phyloP scores from a whole-genome alignment of 2,888 invertebrate species.

The Thecocarcelia acutangulata region DNA sequence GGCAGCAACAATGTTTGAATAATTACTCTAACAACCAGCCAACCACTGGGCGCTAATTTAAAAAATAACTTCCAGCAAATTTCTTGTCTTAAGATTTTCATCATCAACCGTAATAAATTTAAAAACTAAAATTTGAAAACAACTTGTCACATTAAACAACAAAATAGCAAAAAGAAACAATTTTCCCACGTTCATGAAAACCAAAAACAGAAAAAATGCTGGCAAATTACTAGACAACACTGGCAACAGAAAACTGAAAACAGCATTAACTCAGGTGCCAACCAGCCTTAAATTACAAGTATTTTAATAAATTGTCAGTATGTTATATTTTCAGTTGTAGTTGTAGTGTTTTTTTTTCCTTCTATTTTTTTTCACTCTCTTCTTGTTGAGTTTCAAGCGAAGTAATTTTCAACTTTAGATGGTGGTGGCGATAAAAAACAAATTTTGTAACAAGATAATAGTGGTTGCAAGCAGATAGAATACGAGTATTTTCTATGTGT shows the following conservation, averaged over 20 bases:
- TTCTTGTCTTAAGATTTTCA: conserved; percentile 12
- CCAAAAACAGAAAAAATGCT: conserved; percentile 52
- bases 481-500: background rate
- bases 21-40: conserved; percentile 7
- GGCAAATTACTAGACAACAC: conserved; percentile 66
- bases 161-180: conserved; percentile 35
- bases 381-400: conserved; percentile 28
- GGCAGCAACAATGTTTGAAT: conserved; percentile 1
- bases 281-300: conserved; percentile 69
- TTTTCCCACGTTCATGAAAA: conserved; percentile 69
- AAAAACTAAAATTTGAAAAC: conserved; percentile 44
- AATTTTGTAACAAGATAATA: conserved; percentile 67
- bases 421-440: conserved; percentile 66
- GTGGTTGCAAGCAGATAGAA: conserved; percentile 36
- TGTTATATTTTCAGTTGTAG: conserved; percentile 47
- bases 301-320: conserved; percentile 69
- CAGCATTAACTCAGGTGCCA: conserved; percentile 68
- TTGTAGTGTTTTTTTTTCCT: conserved; percentile 16
- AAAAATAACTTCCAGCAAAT: conserved; percentile 12
- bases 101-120: conserved; percentile 41
- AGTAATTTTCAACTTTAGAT: conserved; percentile 56
- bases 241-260: conserved; percentile 46
- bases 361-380: conserved; percentile 16
- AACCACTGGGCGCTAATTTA: conserved; percentile 22
- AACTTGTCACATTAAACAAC: conserved; percentile 42